Percentiles rank a stretch among this genome's conserved stretches.
Conservation (phyloP, 2,888 invertebrate species). For the Aproaerema taeniolella region DNA sequence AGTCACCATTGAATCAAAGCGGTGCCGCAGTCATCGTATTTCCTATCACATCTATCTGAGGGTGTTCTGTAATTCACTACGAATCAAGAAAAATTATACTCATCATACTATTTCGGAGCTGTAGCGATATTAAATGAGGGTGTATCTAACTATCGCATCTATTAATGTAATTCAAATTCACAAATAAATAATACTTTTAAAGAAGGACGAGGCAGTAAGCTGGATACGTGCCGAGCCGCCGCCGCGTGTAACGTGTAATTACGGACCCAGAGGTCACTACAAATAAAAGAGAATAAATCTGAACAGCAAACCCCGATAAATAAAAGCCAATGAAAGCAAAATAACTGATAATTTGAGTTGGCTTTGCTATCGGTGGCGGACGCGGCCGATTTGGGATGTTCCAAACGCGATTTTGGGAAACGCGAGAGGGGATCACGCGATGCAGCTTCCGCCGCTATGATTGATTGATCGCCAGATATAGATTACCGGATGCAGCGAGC, state of each 20-base stretch:
- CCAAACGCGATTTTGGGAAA: slow-evolving; percentile 55
- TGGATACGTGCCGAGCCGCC: slow-evolving; percentile 52
- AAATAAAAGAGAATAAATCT: slow-evolving; percentile 60
- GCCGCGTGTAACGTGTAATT: slow-evolving; percentile 58
- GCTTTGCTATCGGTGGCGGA: slow-evolving; percentile 52
- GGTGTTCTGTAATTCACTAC: no score
- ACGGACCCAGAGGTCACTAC: slow-evolving; percentile 70
- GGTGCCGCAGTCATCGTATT: no score
- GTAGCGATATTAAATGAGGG: slow-evolving; percentile 74
- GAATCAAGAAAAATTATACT: slow-evolving; percentile 54
- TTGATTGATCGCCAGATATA: slow-evolving; percentile 37
- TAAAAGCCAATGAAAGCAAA: slow-evolving; percentile 69
- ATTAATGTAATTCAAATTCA: slow-evolving; percentile 72
- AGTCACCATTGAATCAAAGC: no score
- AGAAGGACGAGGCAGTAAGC: slow-evolving; percentile 49
- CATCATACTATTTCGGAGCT: slow-evolving; percentile 60
- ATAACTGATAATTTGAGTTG: slow-evolving; percentile 65
- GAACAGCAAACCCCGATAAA: slow-evolving; percentile 50
- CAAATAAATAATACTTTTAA: slow-evolving; percentile 73
- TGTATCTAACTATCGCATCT: slow-evolving; percentile 57
- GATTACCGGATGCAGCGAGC: slow-evolving; percentile 43
- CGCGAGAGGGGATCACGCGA: slow-evolving; percentile 54
- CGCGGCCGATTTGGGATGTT: slow-evolving; percentile 53
- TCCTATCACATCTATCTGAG: no score
- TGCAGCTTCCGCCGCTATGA: slow-evolving; percentile 33